These are phyloP conservation scores for Conus canariensis DNA, from an alignment of 2,888 invertebrate species.

Conservation along the genomic window DNA sequence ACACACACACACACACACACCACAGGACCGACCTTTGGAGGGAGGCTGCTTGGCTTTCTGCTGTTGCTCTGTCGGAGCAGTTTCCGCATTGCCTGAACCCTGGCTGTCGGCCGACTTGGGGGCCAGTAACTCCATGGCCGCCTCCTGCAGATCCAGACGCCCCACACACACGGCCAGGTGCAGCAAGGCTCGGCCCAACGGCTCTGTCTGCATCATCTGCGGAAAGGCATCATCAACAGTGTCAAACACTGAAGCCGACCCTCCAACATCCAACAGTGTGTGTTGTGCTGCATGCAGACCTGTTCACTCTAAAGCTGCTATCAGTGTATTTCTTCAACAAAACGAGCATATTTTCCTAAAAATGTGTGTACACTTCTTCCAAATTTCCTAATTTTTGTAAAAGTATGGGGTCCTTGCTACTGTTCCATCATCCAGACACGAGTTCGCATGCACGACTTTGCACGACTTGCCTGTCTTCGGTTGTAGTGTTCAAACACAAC, in stretches of 20 bases:
- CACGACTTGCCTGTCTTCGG: too few species aligned
- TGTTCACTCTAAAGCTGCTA: too few species aligned
- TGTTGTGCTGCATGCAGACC: too few species aligned
- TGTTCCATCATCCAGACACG: too few species aligned
- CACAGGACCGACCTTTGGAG: conserved; percentile 56
- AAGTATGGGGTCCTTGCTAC: too few species aligned
- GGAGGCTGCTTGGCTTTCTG: conserved; percentile 53
- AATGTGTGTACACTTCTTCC: too few species aligned
- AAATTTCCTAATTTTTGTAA: too few species aligned
- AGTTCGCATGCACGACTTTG: too few species aligned
- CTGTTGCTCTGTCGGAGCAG: background rate
- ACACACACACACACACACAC: background rate
- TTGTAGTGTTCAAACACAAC: too few species aligned
- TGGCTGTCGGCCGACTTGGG: conserved; percentile 38
- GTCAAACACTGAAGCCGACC: background rate
- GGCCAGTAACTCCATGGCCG: conserved; percentile 60
- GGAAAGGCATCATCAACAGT: background rate
- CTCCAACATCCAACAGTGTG: too few species aligned
- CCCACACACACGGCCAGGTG: conserved; percentile 70
- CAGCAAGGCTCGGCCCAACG: conserved; percentile 58
- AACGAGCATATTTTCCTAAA: too few species aligned
- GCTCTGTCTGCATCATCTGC: conserved; percentile 52
- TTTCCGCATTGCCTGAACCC: background rate
- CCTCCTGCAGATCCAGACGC: conserved; percentile 62
- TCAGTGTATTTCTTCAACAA: too few species aligned